These are phyloP conservation scores for Ormyrus labotus DNA, from an alignment of 2,888 invertebrate genomes.

Conservation along the genomic window DNA sequence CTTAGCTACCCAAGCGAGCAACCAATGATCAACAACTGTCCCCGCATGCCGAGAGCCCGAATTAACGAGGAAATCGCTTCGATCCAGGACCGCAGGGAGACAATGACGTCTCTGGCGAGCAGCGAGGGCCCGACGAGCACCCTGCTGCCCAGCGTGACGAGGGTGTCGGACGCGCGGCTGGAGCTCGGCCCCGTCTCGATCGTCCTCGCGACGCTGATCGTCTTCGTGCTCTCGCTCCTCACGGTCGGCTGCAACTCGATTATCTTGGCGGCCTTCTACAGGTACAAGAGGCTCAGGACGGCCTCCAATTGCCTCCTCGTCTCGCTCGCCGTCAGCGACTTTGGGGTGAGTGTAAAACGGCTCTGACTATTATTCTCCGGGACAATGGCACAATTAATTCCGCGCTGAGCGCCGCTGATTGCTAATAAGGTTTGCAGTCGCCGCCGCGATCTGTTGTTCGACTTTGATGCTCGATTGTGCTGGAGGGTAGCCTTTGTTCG, in stretches of 20 bases:
- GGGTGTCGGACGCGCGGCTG: conserved; percentile 54
- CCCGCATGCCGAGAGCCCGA: too few relatives aligned
- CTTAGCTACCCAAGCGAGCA: too few relatives aligned
- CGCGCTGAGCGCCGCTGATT: too few relatives aligned
- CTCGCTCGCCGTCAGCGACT: conserved; percentile 80
- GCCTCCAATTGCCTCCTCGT: conserved; percentile 81
- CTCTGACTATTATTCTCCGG: too few relatives aligned
- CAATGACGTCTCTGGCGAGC: conserved; percentile 67
- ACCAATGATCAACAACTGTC: too few relatives aligned
- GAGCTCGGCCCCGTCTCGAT: conserved; percentile 74
- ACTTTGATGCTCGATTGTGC: too few relatives aligned
- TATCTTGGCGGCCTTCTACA: conserved; percentile 79
- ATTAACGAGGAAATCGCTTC: too few relatives aligned
- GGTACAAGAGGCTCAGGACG: conserved; percentile 80
- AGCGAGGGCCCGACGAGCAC: conserved; percentile 62
- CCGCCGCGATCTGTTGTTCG: too few relatives aligned
- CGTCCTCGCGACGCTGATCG: conserved; percentile 76
- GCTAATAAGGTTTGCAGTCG: too few relatives aligned
- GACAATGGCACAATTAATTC: too few relatives aligned
- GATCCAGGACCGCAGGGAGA: conserved; percentile 39
- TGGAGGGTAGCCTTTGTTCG: too few relatives aligned
- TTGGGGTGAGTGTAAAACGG: conserved; percentile 75
- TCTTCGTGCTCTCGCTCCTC: conserved; percentile 78
- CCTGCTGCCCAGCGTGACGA: conserved; percentile 68
- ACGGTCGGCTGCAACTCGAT: conserved; percentile 80